phyloP scores from a whole-genome alignment of 2,888 invertebrate species.

The Molorchus minor region DNA sequence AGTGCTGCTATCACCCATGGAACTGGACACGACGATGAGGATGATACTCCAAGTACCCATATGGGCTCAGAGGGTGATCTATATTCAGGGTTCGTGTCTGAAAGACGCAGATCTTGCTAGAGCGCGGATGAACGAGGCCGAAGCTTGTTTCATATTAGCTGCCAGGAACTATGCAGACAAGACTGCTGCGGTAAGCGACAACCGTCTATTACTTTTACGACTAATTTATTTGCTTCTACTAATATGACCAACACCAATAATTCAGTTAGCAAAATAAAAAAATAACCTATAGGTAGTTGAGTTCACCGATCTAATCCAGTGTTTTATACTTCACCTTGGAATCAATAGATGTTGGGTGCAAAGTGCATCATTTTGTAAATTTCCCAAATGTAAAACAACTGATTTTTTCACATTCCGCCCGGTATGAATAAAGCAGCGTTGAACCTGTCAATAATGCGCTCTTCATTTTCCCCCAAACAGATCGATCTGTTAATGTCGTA shows the following conservation, averaged over 20 bases:
- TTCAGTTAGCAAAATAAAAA: too few species aligned
- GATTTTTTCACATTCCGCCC: too few species aligned
- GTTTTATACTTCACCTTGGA: neutral
- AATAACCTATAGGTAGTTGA: too few species aligned
- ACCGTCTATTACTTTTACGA: neutral
- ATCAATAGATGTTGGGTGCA: neutral
- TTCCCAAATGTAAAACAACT: too few species aligned
- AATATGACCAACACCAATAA: too few species aligned
- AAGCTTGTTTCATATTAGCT: slow-evolving; percentile 96
- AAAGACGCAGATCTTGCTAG: slow-evolving; percentile 95
- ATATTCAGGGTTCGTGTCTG: slow-evolving; percentile 95
- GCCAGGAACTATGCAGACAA: slow-evolving; percentile 96
- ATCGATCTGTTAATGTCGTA: too few species aligned
- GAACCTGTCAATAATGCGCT: too few species aligned
- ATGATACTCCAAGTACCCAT: slow-evolving; percentile 97
- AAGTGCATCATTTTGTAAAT: too few species aligned
- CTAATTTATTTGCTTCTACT: too few species aligned
- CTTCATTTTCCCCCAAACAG: too few species aligned
- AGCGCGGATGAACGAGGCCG: slow-evolving; percentile 96
- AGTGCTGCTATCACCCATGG: slow-evolving; percentile 96
- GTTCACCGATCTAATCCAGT: neutral
- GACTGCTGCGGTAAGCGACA: slow-evolving; percentile 82
- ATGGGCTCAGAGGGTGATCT: slow-evolving; percentile 97
- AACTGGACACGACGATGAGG: slow-evolving; percentile 96
- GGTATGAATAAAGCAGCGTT: too few species aligned